Conservation (phyloP, 2,888 invertebrate species). For the Hirtodrosophila duncani region DNA sequence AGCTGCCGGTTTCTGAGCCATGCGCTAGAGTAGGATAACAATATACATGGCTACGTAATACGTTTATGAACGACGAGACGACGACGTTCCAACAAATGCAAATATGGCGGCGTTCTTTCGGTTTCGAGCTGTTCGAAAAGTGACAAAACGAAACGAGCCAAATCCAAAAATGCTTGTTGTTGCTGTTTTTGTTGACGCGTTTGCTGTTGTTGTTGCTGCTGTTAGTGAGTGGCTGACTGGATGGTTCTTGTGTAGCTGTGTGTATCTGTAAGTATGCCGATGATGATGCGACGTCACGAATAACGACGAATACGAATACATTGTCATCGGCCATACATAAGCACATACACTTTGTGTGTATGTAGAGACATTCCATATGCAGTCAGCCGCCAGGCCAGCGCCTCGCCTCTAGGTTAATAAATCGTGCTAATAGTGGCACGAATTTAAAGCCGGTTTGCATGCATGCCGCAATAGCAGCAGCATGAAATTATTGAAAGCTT, state of each 20-base stretch:
- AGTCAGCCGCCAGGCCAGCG: slow-evolving; percentile 5
- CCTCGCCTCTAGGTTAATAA: slow-evolving; percentile 63
- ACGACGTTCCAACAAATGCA: slow-evolving; percentile 65
- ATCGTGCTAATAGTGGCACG: slow-evolving; percentile 73
- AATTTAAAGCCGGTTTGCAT: slow-evolving; percentile 72
- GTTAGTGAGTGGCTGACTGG: no score
- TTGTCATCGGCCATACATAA: background rate
- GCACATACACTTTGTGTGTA: background rate
- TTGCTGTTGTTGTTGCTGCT: slow-evolving; percentile 8
- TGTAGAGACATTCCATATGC: background rate
- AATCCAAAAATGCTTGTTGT: slow-evolving; percentile 1
- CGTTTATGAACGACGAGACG: slow-evolving; percentile 67
- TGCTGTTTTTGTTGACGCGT: slow-evolving; percentile 19
- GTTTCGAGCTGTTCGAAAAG: slow-evolving; percentile 22
- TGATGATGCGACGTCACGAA: slow-evolving; percentile 37
- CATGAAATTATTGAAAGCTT: slow-evolving; percentile 6
- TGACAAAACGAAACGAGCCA: slow-evolving; percentile 11
- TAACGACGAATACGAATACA: slow-evolving; percentile 3
- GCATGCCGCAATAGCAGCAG: slow-evolving; percentile 19
- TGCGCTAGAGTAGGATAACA: slow-evolving; percentile 52
- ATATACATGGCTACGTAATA: slow-evolving; percentile 56
- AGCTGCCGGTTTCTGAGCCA: slow-evolving; percentile 23
- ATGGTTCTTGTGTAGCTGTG: slow-evolving; percentile 12
- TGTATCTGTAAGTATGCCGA: slow-evolving; percentile 66
- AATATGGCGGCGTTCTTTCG: slow-evolving; percentile 67